phyloP scores from a whole-genome alignment of 2,113 vertebrate species.

The Rynchops niger region DNA sequence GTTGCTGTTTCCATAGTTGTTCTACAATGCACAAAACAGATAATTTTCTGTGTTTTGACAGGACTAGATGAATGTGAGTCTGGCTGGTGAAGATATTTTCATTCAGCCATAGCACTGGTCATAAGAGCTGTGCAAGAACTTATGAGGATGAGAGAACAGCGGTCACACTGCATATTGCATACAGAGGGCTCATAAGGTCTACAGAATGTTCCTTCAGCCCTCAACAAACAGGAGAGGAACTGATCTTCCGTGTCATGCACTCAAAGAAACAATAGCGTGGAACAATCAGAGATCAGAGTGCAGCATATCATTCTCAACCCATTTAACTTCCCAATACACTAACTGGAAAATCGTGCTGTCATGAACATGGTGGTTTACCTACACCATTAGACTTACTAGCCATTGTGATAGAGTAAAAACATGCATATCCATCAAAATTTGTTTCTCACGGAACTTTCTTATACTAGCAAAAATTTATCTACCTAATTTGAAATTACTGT shows the following conservation, averaged over 20 bases:
- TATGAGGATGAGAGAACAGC: not conserved
- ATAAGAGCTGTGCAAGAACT: not conserved
- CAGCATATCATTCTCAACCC: not conserved
- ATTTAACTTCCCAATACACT: not conserved
- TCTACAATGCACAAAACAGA: not conserved
- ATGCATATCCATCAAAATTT: not conserved
- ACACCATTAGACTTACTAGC: not conserved
- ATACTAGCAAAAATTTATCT: not conserved
- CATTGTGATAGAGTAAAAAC: not conserved
- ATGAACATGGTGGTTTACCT: not conserved
- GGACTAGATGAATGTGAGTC: not conserved
- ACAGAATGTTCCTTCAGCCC: not conserved
- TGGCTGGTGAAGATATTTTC: not conserved
- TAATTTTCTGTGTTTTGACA: not conserved
- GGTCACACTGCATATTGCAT: not conserved
- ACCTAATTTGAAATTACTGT: constrained; percentile 29
- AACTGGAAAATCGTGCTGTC: fast-evolving
- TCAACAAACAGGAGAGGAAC: not conserved
- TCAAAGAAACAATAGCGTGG: not conserved
- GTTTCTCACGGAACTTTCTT: not conserved
- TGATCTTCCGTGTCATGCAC: not conserved
- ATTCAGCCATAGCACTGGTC: not conserved
- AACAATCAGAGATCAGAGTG: not conserved
- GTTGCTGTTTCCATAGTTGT: not conserved
- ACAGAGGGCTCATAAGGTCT: not conserved